Evolutionary conservation across 2,888 invertebrate genomes (phyloP).

Genomic region (Notodonta ziczac): DNA sequence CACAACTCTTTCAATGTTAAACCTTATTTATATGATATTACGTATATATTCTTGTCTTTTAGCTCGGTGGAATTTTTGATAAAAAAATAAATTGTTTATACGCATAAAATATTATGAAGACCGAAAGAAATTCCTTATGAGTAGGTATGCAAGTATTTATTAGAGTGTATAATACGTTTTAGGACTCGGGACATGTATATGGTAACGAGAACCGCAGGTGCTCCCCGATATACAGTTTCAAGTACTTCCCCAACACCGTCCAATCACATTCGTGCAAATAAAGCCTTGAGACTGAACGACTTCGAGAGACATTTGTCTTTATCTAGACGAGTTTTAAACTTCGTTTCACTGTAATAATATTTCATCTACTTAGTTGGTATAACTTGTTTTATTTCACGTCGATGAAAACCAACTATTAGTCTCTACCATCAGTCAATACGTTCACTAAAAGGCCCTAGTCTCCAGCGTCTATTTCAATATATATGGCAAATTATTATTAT

Average conservation of each 20-base stretch:
- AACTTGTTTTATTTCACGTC: background rate
- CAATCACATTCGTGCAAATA: slow-evolving; percentile 18
- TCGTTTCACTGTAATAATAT: background rate
- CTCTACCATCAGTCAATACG: too few species aligned
- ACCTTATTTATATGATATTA: background rate
- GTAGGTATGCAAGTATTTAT: too few species aligned
- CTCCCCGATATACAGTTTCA: slow-evolving; percentile 9
- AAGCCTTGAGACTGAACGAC: slow-evolving; percentile 13
- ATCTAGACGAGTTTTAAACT: slow-evolving; percentile 3
- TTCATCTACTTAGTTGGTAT: background rate
- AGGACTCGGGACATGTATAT: background rate
- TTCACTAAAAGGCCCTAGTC: too few species aligned
- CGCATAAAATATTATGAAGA: too few species aligned
- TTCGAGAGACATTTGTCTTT: slow-evolving; percentile 7
- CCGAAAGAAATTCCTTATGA: too few species aligned
- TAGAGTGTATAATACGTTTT: too few species aligned
- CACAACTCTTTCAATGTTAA: slow-evolving; percentile 5
- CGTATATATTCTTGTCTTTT: too few species aligned
- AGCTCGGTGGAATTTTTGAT: background rate
- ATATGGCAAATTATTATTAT: too few species aligned
- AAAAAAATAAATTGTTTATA: background rate
- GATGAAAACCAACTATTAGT: too few species aligned
- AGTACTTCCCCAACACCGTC: slow-evolving; percentile 11
- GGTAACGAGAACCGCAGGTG: slow-evolving; percentile 18
- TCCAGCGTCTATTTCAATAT: too few species aligned